Percentiles rank a stretch among this genome's conserved stretches.
Evolutionary conservation across 2,113 vertebrate species (phyloP).

Genomic region (Channa argus): DNA sequence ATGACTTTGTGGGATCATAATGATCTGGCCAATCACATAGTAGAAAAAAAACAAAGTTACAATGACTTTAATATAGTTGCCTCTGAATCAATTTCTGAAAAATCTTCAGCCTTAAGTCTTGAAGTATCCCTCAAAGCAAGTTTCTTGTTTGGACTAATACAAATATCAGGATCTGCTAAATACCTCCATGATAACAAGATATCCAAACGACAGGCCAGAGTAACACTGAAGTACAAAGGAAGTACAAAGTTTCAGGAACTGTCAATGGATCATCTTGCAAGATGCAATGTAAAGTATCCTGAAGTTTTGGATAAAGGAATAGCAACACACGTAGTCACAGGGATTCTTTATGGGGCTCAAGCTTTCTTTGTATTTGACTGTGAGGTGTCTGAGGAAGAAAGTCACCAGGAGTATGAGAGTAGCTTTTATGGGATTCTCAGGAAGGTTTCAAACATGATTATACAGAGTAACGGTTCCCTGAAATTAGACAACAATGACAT

Average conservation of each 20-base stretch:
- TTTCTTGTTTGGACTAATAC: conserved; percentile 54
- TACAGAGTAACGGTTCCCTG: conserved; percentile 20
- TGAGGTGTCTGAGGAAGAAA: conserved; percentile 54
- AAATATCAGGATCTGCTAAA: conserved; percentile 68
- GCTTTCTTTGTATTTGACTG: conserved; percentile 76
- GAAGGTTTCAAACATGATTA: not conserved
- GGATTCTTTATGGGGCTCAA: conserved; percentile 67
- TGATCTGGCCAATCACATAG: conserved; percentile 6
- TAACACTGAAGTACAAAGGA: conserved; percentile 60
- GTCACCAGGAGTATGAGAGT: conserved; percentile 47
- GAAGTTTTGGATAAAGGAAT: conserved; percentile 50
- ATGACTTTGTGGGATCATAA: conserved; percentile 63
- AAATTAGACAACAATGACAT: conserved; percentile 33
- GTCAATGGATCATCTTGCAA: conserved; percentile 65
- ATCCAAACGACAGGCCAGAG: conserved; percentile 59
- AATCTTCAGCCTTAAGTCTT: conserved; percentile 59
- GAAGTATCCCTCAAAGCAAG: conserved; percentile 69
- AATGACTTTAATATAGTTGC: conserved; percentile 54
- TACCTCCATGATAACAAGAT: conserved; percentile 63
- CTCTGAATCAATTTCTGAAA: conserved; percentile 63
- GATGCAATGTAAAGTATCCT: conserved; percentile 14
- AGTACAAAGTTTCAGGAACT: conserved; percentile 67
- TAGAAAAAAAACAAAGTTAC: conserved; percentile 9
- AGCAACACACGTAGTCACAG: conserved; percentile 74
- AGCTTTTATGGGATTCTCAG: conserved; percentile 47